Evolutionary conservation across 2,113 vertebrate species (phyloP).

Genomic region (Boulengeromyrus knoepffleri): DNA sequence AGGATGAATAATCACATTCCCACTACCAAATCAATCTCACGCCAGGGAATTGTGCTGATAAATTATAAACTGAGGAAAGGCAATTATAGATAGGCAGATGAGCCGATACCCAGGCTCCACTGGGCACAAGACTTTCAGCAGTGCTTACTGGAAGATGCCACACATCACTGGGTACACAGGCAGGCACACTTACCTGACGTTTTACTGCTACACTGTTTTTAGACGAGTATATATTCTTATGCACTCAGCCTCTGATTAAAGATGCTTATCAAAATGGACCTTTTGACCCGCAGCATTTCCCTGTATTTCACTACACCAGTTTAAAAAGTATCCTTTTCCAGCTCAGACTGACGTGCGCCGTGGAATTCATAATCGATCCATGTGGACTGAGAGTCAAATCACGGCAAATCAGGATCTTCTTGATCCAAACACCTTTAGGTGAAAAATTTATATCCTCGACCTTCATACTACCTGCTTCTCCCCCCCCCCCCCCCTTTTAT

Average conservation of each 20-base stretch:
- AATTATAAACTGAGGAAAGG: neutral
- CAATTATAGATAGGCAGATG: constrained; percentile 3
- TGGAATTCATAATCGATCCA: neutral
- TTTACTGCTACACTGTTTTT: neutral
- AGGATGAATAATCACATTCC: neutral
- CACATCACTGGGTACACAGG: neutral
- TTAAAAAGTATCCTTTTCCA: neutral
- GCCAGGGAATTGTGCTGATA: neutral
- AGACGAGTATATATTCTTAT: neutral
- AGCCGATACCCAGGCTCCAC: neutral
- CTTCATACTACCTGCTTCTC: neutral
- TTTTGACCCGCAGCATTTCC: neutral
- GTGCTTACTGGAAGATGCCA: neutral
- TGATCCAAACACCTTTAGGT: neutral
- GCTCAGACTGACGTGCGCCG: neutral
- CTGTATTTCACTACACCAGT: neutral
- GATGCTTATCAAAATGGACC: neutral
- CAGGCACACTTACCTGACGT: neutral
- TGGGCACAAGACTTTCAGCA: neutral
- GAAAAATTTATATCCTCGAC: neutral
- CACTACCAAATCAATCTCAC: neutral
- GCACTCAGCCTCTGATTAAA: neutral
- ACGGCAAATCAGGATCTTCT: neutral
- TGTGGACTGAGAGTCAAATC: neutral
- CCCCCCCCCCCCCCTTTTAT: neutral